phyloP scores from a whole-genome alignment of 2,888 invertebrate species.

The Adelphocoris suturalis region DNA sequence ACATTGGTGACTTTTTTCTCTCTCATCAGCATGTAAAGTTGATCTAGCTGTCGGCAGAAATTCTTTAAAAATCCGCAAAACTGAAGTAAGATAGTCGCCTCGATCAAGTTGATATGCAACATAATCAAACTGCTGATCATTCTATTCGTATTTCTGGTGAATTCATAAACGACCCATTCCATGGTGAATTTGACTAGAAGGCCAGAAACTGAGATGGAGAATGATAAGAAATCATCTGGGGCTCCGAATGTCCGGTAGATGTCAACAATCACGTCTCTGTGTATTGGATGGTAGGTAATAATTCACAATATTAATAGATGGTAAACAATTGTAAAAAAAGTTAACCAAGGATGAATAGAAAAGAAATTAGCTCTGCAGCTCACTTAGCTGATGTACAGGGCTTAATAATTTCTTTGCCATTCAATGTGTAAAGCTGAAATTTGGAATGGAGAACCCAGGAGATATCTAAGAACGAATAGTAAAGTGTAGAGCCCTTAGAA shows the following conservation, averaged over 20 bases:
- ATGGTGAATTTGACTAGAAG: not conserved
- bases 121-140: not conserved
- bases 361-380: too few relatives aligned
- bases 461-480: too few relatives aligned
- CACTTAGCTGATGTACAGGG: too few relatives aligned
- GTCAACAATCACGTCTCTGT: not conserved
- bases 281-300: too few relatives aligned
- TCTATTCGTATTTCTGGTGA: not conserved
- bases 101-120: not conserved
- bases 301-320: too few relatives aligned
- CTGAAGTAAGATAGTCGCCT: not conserved
- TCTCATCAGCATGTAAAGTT: not conserved
- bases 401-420: too few relatives aligned
- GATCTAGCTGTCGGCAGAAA: not conserved
- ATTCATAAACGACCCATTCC: not conserved
- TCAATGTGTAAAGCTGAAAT: too few relatives aligned
- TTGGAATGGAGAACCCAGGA: too few relatives aligned
- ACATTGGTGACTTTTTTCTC: not conserved
- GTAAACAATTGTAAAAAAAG: too few relatives aligned
- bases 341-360: too few relatives aligned
- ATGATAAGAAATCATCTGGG: not conserved
- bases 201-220: not conserved
- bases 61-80: slow-evolving; percentile 11
- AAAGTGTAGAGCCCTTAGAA: too few relatives aligned
- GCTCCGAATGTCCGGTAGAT: not conserved